Conservation (phyloP, 2,113 vertebrate species). For the Burhinus oedicnemus region DNA sequence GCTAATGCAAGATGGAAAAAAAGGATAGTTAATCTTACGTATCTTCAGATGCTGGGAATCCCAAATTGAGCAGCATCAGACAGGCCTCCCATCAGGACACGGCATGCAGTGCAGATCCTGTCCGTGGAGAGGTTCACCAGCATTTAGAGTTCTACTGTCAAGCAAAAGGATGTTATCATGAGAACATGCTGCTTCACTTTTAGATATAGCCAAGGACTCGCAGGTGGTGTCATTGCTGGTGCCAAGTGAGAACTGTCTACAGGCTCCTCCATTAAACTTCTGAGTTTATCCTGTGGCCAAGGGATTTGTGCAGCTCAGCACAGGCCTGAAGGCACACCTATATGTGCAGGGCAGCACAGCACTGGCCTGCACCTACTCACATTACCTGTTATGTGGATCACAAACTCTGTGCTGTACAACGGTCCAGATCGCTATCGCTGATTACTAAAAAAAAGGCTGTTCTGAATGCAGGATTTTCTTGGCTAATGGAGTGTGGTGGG, state of each 20-base stretch:
- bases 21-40: neutral
- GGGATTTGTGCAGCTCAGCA: no score
- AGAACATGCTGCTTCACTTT: neutral
- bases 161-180: neutral
- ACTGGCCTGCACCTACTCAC: neutral
- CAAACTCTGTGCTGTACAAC: rapidly evolving
- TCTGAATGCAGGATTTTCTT: neutral
- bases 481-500: neutral
- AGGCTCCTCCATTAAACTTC: neutral
- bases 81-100: neutral
- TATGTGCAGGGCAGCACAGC: neutral
- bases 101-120: rapidly evolving
- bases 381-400: neutral
- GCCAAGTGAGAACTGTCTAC: neutral
- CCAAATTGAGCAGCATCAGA: neutral
- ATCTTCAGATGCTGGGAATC: neutral
- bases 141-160: neutral
- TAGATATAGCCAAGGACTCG: neutral
- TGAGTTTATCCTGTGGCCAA: neutral
- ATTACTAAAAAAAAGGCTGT: neutral
- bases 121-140: rapidly evolving
- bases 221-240: neutral
- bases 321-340: neutral
- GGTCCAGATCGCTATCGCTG: rapidly evolving
- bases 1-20: neutral